Conservation (phyloP, 2,797 vertebrate species). For the Gymnopithys bicolor region DNA sequence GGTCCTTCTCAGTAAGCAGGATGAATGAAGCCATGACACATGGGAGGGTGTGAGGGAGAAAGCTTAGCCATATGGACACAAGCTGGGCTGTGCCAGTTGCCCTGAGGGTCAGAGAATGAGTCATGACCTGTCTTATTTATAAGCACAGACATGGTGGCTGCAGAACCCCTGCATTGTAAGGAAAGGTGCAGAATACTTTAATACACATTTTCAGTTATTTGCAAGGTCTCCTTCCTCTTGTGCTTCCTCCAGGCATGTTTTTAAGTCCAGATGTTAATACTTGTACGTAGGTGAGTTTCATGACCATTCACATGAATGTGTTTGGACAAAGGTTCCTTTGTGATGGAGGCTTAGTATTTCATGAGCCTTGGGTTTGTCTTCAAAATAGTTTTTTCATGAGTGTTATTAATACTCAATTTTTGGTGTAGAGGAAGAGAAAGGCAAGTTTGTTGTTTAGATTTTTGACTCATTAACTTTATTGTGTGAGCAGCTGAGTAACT, state of each 20-base stretch:
- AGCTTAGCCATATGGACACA: conserved; percentile 22
- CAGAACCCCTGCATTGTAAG: not conserved
- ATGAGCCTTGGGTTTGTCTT: not conserved
- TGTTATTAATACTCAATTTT: not conserved
- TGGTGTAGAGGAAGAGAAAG: not conserved
- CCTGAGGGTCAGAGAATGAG: not conserved
- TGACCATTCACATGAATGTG: not conserved
- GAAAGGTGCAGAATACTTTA: not conserved
- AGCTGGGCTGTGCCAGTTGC: not conserved
- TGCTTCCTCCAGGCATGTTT: not conserved
- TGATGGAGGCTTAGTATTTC: not conserved
- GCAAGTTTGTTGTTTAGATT: not conserved
- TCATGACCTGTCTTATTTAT: conserved; percentile 1
- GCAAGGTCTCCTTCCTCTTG: not conserved
- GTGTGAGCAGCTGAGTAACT: not conserved
- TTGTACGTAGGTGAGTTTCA: conserved; percentile 6
- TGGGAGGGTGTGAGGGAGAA: not conserved
- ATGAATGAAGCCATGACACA: not conserved
- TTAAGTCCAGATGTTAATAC: conserved; percentile 36
- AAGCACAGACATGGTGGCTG: not conserved
- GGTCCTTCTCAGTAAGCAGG: not conserved
- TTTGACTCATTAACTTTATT: not conserved
- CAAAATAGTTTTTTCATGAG: not conserved
- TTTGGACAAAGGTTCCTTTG: conserved; percentile 36
- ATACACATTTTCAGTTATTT: not conserved